These are phyloP conservation scores for Trichopoda pennipes DNA, from an alignment of 2,888 invertebrate genomes.

Conservation along the genomic window DNA sequence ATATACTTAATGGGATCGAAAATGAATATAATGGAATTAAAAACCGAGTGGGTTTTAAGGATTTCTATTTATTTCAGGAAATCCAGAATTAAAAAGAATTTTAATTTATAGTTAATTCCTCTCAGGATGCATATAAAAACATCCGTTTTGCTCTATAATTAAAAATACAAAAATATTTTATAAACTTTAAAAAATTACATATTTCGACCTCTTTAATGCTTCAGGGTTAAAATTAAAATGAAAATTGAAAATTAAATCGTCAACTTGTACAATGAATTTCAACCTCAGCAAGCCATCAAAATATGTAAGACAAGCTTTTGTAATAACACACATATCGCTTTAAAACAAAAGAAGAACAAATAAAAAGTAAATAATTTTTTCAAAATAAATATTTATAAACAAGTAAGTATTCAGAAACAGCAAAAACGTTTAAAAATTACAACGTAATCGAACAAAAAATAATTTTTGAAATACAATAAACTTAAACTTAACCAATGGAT, in stretches of 20 bases:
- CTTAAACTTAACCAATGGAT: conserved; percentile 24
- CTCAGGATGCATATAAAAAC: too few species aligned
- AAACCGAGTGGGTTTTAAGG: too few species aligned
- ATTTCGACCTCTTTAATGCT: conserved; percentile 55
- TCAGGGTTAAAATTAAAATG: conserved; percentile 29
- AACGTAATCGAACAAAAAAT: conserved; percentile 30
- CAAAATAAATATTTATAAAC: neutral
- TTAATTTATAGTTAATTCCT: too few species aligned
- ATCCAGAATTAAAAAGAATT: too few species aligned
- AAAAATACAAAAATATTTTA: conserved; percentile 10
- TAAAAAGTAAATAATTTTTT: conserved; percentile 26
- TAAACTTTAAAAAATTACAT: too few species aligned
- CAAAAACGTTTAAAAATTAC: conserved; percentile 38
- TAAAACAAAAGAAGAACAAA: conserved; percentile 40
- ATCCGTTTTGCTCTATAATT: too few species aligned
- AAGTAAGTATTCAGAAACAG: neutral
- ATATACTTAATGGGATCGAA: too few species aligned
- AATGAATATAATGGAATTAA: too few species aligned
- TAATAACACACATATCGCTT: conserved; percentile 19
- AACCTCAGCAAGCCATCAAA: too few species aligned
- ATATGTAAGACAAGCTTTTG: conserved; percentile 30
- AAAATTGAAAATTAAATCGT: conserved; percentile 32
- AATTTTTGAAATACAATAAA: too few species aligned
- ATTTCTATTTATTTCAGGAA: too few species aligned
- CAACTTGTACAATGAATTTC: neutral